Conservation (phyloP, 2,888 invertebrate genomes). For the Athripsodes cinereus region DNA sequence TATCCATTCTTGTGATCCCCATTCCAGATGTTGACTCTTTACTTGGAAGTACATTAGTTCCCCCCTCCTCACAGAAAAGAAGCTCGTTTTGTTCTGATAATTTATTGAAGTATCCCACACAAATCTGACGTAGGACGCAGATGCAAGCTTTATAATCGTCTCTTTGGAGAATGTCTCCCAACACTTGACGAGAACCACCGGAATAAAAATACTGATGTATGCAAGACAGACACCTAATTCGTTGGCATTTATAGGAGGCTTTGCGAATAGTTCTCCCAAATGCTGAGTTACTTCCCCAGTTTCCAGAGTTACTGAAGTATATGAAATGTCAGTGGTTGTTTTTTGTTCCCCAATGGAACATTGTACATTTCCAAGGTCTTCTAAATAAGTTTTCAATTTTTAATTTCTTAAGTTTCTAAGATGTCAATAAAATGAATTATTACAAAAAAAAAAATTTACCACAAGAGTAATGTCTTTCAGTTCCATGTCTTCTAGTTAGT, state of each 20-base stretch:
- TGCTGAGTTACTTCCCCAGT: not conserved
- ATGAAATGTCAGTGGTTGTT: slow-evolving; percentile 15
- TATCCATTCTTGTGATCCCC: slow-evolving; percentile 10
- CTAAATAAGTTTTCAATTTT: too few species aligned
- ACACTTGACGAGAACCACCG: not conserved
- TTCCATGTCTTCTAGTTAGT: too few species aligned
- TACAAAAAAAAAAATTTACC: too few species aligned
- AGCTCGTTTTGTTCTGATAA: too few species aligned
- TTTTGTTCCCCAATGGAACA: slow-evolving; percentile 16
- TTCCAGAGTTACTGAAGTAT: not conserved
- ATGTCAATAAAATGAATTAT: too few species aligned
- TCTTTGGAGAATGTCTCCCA: not conserved
- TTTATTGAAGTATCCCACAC: too few species aligned
- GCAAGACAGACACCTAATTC: not conserved
- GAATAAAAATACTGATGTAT: not conserved
- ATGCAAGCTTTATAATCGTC: not conserved
- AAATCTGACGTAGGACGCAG: too few species aligned
- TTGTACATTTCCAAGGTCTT: slow-evolving; percentile 11
- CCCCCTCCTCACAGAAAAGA: slow-evolving; percentile 9
- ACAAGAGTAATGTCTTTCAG: too few species aligned
- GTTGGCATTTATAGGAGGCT: not conserved
- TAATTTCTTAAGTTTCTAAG: too few species aligned
- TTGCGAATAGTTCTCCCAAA: not conserved
- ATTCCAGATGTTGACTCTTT: not conserved
- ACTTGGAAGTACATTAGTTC: slow-evolving; percentile 7